Percentiles rank a stretch among this genome's conserved stretches.
Evolutionary conservation across 2,888 invertebrate species (phyloP).

Genomic region (Oscheius sp.): DNA sequence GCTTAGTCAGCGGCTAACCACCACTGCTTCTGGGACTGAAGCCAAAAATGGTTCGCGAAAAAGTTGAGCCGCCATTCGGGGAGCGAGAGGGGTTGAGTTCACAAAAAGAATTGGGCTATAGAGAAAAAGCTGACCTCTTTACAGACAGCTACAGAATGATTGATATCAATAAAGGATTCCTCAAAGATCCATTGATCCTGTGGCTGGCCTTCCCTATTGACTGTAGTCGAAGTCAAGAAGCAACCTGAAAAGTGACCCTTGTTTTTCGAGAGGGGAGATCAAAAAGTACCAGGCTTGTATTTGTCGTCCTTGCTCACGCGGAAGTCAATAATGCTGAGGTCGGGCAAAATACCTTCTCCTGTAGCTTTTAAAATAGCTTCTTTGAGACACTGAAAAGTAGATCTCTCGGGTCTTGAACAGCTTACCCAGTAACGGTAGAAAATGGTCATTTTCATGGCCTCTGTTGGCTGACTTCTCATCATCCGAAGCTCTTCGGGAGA

Average conservation of each 20-base stretch:
- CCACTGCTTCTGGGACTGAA: constrained; percentile 3
- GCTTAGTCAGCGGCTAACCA: constrained; percentile 25
- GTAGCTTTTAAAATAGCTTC: constrained; percentile 73
- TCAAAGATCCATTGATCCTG: constrained; percentile 71
- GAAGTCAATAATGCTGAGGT: constrained; percentile 70
- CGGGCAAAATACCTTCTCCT: constrained; percentile 71
- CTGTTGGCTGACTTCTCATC: constrained; percentile 70
- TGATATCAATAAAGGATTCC: constrained; percentile 68
- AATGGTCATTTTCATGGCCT: constrained; percentile 72
- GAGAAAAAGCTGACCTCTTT: constrained; percentile 55
- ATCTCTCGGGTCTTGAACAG: neutral
- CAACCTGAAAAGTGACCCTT: constrained; percentile 48
- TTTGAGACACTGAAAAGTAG: constrained; percentile 69
- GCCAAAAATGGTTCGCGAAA: constrained; percentile 1
- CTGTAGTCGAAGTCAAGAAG: constrained; percentile 68
- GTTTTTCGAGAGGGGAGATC: neutral
- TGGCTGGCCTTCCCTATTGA: constrained; percentile 62
- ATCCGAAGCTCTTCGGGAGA: constrained; percentile 67
- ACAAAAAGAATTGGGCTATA: too few relatives aligned
- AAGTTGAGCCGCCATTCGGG: neutral
- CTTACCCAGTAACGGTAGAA: constrained; percentile 72
- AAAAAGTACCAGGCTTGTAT: constrained; percentile 63
- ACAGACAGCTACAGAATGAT: constrained; percentile 70
- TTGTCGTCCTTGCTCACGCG: constrained; percentile 63
- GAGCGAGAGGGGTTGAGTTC: neutral